Conservation (phyloP, 2,113 vertebrate species). For the Datnioides undecimradiatus region DNA sequence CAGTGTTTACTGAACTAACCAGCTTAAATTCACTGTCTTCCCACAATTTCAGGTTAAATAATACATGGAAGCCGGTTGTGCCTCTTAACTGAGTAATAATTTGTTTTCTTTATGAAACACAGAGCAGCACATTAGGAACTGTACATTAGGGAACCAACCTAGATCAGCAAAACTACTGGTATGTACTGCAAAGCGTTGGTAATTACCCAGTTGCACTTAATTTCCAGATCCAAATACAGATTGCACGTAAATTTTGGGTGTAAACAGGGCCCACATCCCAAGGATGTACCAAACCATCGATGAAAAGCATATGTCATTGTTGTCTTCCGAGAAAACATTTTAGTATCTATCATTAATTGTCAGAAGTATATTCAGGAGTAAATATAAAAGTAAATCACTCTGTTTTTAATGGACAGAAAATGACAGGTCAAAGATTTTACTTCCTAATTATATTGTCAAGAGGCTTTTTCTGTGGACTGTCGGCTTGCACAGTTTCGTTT, state of each 20-base stretch:
- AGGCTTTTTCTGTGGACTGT: neutral
- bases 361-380: neutral
- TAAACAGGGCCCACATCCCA: no score
- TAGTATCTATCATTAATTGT: no score
- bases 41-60: neutral
- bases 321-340: no score
- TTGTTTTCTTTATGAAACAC: neutral
- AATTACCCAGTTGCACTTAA: no score
- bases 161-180: constrained; percentile 10
- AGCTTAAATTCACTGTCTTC: neutral
- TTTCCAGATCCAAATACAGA: no score
- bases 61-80: neutral
- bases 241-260: no score
- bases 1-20: neutral
- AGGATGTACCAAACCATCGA: no score
- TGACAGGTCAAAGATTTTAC: neutral
- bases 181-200: constrained; percentile 14
- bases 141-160: neutral
- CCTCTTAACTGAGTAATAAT: neutral
- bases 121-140: neutral
- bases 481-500: neutral
- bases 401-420: neutral
- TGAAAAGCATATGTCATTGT: no score
- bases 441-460: constrained; percentile 1
- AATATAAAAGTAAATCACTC: neutral